phyloP scores from a whole-genome alignment of 2,888 invertebrate genomes.

The Dynastes hyllus region DNA sequence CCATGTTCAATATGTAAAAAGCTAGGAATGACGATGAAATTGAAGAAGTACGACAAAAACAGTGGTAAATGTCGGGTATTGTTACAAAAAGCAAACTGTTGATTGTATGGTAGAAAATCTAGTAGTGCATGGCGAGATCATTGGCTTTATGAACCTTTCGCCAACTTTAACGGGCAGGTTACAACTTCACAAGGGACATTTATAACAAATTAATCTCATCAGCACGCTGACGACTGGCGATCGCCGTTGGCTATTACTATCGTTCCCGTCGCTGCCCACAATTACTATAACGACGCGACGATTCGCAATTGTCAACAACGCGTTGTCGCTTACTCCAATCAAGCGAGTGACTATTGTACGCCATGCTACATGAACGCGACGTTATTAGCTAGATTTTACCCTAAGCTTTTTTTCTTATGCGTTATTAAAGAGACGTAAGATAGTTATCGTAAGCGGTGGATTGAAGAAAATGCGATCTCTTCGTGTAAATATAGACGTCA shows the following conservation, averaged over 20 bases:
- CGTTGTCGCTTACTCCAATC: not conserved
- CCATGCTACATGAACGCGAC: too few relatives aligned
- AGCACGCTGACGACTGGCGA: not conserved
- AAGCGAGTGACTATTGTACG: not conserved
- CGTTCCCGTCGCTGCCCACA: not conserved
- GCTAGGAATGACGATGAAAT: too few relatives aligned
- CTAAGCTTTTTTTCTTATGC: not conserved
- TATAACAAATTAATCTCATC: slow-evolving; percentile 49
- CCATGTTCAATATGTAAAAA: too few relatives aligned
- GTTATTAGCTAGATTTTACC: slow-evolving; percentile 3
- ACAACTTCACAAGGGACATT: slow-evolving; percentile 52
- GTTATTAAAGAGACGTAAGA: not conserved
- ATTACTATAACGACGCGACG: not conserved
- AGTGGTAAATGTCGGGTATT: not conserved
- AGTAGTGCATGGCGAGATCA: slow-evolving; percentile 55
- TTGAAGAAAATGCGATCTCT: too few relatives aligned
- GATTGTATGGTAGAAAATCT: not conserved
- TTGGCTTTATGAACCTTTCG: slow-evolving; percentile 58
- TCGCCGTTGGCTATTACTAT: not conserved
- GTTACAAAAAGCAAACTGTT: slow-evolving; percentile 8
- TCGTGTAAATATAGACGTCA: too few relatives aligned
- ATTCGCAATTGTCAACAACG: slow-evolving; percentile 1
- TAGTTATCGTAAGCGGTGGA: too few relatives aligned
- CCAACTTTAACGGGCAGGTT: slow-evolving; percentile 53
- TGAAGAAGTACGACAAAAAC: not conserved